Base-by-base conservation (phyloP, 1,140 invertebrate genomes). In the Plodia interpunctella region DNA sequence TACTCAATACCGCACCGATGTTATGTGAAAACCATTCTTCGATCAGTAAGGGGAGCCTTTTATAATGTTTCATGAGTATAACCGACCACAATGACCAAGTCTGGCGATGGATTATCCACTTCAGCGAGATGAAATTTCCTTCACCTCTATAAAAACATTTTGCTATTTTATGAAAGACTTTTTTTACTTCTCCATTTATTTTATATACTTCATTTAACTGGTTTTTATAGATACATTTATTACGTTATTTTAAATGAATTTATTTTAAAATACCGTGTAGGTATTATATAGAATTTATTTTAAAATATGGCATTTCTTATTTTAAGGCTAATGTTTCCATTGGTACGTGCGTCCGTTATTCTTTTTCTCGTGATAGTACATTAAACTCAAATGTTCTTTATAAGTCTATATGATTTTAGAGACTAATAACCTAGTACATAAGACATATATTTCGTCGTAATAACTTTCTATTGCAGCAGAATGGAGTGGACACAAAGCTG, bases 81-180 rank as follows among this genome's bases (percentile, higher is more conserved):
- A 44, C 62, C 51, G 54, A 49, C 35, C 38, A 57, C 55, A 49
- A 57, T 52, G 59, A 59, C 60, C 63, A 15, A 54, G 70, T 71
- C 70, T 76, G 65, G 60, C 66, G 53, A 70, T 66, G 68, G 78
- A 79, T 78, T 76, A 83, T 76, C 78, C 74, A 66, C 78, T 79
- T 71, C 65, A 60, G 65, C 66, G 69, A 70, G 69, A 78, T 77
- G 69, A 70, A 79, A 70, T 78, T 64, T 76, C 67, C 72, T 55
- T 55, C 60, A 61, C 57, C 60, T 69, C 32, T 57, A 49, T 53
- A 28, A 58, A 52, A 58, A 52, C 51, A 44, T 44, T 44, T 44
- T 44, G 5, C 15, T 44, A 38, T 44, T 44, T 44, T 44, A 44
- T 44, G n/a, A 44, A 44, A 10, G 13, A 44, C 6, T 32, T 32